Percentiles rank a stretch among this genome's conserved stretches.
Evolutionary conservation across 2,888 invertebrate genomes (phyloP).

Genomic region (Pyrochroa serraticornis): DNA sequence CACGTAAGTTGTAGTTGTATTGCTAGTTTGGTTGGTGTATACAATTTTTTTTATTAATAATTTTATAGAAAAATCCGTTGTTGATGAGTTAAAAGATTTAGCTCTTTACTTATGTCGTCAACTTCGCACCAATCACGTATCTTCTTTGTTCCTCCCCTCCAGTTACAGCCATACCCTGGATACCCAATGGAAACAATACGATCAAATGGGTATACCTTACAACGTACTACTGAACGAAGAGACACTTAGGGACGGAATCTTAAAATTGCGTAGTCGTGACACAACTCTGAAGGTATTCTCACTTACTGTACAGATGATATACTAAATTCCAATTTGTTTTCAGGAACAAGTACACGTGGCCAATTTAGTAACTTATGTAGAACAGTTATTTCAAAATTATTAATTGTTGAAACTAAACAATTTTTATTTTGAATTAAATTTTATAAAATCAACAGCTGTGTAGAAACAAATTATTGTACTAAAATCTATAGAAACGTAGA

Average conservation of each 20-base stretch:
- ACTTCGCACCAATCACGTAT: constrained; percentile 58
- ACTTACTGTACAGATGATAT: too few species aligned
- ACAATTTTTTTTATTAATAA: constrained; percentile 10
- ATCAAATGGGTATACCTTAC: constrained; percentile 74
- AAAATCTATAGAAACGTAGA: too few species aligned
- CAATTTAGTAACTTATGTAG: constrained; percentile 67
- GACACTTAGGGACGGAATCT: constrained; percentile 74
- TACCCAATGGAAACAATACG: constrained; percentile 60
- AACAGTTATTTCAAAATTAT: constrained; percentile 60
- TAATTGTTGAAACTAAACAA: constrained; percentile 34
- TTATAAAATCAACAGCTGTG: not conserved
- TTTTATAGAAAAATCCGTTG: constrained; percentile 29
- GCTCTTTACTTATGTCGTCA: constrained; percentile 63
- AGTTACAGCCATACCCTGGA: constrained; percentile 53
- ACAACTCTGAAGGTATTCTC: constrained; percentile 68
- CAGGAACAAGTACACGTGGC: constrained; percentile 74
- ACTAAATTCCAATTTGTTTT: constrained; percentile 47
- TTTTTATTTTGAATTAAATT: not conserved
- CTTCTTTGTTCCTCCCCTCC: constrained; percentile 53
- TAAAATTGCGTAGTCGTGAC: constrained; percentile 68
- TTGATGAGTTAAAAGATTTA: constrained; percentile 62
- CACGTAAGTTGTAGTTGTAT: constrained; percentile 49
- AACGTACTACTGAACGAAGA: constrained; percentile 71
- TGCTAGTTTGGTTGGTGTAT: not conserved
- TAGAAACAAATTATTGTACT: too few species aligned